Percentiles rank a stretch among this genome's conserved stretches.
Evolutionary conservation across 2,888 invertebrate genomes (phyloP).

Genomic region (Sarcophaga subvicina): DNA sequence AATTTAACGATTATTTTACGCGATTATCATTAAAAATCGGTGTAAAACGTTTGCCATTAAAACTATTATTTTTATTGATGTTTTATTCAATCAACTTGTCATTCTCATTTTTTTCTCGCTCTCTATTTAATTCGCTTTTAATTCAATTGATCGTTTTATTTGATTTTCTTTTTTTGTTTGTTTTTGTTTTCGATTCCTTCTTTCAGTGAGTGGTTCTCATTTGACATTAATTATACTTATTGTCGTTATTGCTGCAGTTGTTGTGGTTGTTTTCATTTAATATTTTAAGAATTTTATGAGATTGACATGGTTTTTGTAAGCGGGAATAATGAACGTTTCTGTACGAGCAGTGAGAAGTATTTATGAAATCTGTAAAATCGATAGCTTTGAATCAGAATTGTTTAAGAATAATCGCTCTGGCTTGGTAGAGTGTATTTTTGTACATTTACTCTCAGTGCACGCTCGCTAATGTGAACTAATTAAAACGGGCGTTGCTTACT

Average conservation of each 20-base stretch:
- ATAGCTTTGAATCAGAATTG: too few species aligned
- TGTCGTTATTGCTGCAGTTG: background rate
- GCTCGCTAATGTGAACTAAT: too few species aligned
- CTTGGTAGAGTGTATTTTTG: too few species aligned
- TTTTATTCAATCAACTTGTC: conserved; percentile 71
- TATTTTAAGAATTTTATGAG: conserved; percentile 60
- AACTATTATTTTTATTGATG: conserved; percentile 73
- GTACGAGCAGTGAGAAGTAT: too few species aligned
- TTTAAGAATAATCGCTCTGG: too few species aligned
- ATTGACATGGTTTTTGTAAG: conserved; percentile 41
- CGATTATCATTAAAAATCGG: conserved; percentile 75
- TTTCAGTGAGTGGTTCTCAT: conserved; percentile 32
- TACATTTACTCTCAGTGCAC: too few species aligned
- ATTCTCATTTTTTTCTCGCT: conserved; percentile 62
- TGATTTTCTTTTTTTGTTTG: conserved; percentile 36
- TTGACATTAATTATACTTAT: conserved; percentile 19
- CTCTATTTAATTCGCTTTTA: conserved; percentile 68
- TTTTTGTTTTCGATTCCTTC: background rate
- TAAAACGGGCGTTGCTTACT: too few species aligned
- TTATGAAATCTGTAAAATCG: too few species aligned
- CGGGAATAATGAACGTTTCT: background rate
- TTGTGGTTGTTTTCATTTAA: conserved; percentile 26
- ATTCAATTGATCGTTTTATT: conserved; percentile 64
- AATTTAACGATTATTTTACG: conserved; percentile 75
- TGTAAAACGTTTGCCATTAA: conserved; percentile 72